A percentile compares a stretch with the other conserved stretches of the same genome.
Conservation (phyloP, 2,113 vertebrate genomes). For the Zingel zingel region DNA sequence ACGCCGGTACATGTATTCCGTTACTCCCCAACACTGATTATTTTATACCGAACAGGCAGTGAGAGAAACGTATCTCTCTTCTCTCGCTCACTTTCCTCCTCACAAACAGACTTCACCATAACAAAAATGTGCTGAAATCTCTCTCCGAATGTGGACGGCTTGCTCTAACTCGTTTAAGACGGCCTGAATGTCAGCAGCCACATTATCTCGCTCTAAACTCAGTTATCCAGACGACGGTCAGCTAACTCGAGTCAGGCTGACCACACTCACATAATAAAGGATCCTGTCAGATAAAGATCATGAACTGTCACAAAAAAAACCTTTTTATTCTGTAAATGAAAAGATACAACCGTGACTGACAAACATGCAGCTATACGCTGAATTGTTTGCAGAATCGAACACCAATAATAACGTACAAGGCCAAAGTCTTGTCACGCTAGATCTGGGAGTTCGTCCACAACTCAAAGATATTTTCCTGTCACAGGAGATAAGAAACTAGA, state of each 20-base stretch:
- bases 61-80: neutral
- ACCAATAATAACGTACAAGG: neutral
- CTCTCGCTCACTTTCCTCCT: neutral
- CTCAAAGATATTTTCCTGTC: too few relatives aligned
- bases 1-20: too few relatives aligned
- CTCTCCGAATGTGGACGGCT: neutral
- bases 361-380: neutral
- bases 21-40: neutral
- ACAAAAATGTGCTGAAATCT: neutral
- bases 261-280: neutral
- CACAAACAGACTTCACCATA: neutral
- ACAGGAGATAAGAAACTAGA: too few relatives aligned
- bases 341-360: neutral
- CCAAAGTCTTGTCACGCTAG: neutral
- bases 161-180: slow-evolving; percentile 8
- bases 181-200: neutral
- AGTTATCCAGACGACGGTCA: neutral
- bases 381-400: neutral
- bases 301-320: too few relatives aligned
- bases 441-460: neutral
- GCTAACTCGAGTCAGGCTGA: slow-evolving; percentile 6
- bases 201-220: slow-evolving; percentile 1
- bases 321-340: neutral
- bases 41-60: neutral
- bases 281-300: neutral